These are phyloP conservation scores for Megaceryle alcyon DNA, from an alignment of 2,797 vertebrate genomes.

Conservation along the genomic window DNA sequence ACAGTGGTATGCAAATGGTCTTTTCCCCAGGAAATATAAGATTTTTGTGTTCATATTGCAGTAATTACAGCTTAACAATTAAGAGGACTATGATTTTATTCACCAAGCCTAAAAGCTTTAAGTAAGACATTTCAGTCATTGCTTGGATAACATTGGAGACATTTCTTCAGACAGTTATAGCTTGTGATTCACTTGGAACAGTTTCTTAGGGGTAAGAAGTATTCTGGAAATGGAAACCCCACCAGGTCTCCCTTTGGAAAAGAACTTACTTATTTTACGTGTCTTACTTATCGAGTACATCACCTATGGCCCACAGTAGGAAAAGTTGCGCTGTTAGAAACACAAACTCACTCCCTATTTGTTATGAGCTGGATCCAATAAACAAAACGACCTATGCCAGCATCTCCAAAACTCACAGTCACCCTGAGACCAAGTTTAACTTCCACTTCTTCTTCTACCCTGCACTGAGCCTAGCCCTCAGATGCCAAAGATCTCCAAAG, in stretches of 20 bases:
- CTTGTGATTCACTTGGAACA: slow-evolving; percentile 45
- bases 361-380: slow-evolving; percentile 50
- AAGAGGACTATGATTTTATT: slow-evolving; percentile 45
- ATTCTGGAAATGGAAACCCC: slow-evolving; percentile 37
- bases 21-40: slow-evolving; percentile 64
- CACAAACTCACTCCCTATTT: slow-evolving; percentile 53
- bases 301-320: neutral
- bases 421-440: slow-evolving; percentile 38
- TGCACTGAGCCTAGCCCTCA: slow-evolving; percentile 6
- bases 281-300: neutral
- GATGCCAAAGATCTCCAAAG: neutral
- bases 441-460: neutral
- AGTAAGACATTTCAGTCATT: slow-evolving; percentile 50
- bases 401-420: slow-evolving; percentile 51
- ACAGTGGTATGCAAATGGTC: slow-evolving; percentile 48
- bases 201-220: slow-evolving; percentile 40
- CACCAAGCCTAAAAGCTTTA: slow-evolving; percentile 48
- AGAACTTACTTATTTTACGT: neutral
- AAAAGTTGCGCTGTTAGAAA: slow-evolving; percentile 34
- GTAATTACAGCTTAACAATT: slow-evolving; percentile 60
- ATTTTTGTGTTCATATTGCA: slow-evolving; percentile 47
- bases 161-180: slow-evolving; percentile 40
- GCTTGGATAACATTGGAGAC: slow-evolving; percentile 46
- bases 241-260: slow-evolving; percentile 30
- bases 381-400: slow-evolving; percentile 39